phyloP scores from a whole-genome alignment of 2,888 invertebrate species.

The Actias luna region DNA sequence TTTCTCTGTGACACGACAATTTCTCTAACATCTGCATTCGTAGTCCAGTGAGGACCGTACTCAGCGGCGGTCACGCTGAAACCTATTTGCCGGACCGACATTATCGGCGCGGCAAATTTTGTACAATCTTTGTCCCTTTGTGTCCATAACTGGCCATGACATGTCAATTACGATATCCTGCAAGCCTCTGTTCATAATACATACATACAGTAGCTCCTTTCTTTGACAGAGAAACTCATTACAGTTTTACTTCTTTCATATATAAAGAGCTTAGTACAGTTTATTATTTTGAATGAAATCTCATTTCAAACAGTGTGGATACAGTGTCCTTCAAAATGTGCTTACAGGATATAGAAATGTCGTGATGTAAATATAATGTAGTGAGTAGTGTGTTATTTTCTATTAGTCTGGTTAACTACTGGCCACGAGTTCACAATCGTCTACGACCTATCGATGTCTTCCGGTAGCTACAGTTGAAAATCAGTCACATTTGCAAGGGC shows the following conservation, averaged over 20 bases:
- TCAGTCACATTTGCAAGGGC: background rate
- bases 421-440: background rate
- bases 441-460: background rate
- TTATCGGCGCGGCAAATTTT: conserved; percentile 72
- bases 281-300: background rate
- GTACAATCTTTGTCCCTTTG: conserved; percentile 78
- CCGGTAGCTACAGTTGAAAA: background rate
- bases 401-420: background rate
- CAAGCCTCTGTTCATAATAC: conserved; percentile 40
- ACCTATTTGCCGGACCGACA: conserved; percentile 68
- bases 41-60: conserved; percentile 48
- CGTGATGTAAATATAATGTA: background rate
- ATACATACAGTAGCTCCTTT: conserved; percentile 29
- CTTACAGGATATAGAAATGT: background rate
- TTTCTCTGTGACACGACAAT: conserved; percentile 37
- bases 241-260: conserved; percentile 19
- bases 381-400: too few relatives aligned
- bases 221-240: conserved; percentile 26
- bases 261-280: background rate
- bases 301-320: background rate
- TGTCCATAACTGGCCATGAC: conserved; percentile 71
- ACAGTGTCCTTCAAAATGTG: too few relatives aligned
- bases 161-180: conserved; percentile 77
- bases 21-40: conserved; percentile 57
- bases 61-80: conserved; percentile 46